A percentile compares a stretch with the other conserved stretches of the same genome.
These are phyloP conservation scores for Echinops telfairi DNA, from an alignment of 2,113 vertebrate species.

Conservation along the genomic window DNA sequence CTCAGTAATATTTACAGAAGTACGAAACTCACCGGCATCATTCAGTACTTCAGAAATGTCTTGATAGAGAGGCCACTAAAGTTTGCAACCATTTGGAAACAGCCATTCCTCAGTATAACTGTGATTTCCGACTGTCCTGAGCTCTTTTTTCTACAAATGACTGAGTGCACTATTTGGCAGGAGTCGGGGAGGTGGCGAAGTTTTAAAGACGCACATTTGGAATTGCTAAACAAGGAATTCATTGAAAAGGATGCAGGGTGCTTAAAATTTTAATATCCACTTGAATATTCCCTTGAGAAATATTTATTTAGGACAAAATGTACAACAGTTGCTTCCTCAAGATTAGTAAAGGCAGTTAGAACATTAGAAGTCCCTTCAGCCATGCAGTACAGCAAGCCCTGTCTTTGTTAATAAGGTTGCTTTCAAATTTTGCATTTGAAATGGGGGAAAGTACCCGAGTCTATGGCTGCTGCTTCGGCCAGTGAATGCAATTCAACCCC, in stretches of 20 bases:
- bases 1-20: slow-evolving; percentile 58
- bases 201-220: background rate
- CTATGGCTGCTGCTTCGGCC: background rate
- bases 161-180: background rate
- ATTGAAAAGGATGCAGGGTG: slow-evolving; percentile 53
- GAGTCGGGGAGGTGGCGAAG: background rate
- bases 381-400: background rate
- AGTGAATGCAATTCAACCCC: background rate
- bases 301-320: slow-evolving; percentile 73
- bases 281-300: slow-evolving; percentile 68
- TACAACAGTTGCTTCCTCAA: slow-evolving; percentile 27
- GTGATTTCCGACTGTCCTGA: slow-evolving; percentile 38
- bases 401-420: slow-evolving; percentile 27
- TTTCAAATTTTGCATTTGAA: slow-evolving; percentile 34
- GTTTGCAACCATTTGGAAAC: slow-evolving; percentile 34
- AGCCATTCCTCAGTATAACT: background rate
- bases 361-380: slow-evolving; percentile 37
- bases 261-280: slow-evolving; percentile 70
- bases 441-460: too few relatives aligned
- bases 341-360: slow-evolving; percentile 53
- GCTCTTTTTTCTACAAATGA: slow-evolving; percentile 58
- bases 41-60: slow-evolving; percentile 26
- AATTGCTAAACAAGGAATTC: slow-evolving; percentile 64
- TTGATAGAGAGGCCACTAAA: slow-evolving; percentile 41
- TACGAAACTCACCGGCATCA: slow-evolving; percentile 34